phyloP scores from a whole-genome alignment of 2,888 invertebrate genomes.

The Rotaria sp. region DNA sequence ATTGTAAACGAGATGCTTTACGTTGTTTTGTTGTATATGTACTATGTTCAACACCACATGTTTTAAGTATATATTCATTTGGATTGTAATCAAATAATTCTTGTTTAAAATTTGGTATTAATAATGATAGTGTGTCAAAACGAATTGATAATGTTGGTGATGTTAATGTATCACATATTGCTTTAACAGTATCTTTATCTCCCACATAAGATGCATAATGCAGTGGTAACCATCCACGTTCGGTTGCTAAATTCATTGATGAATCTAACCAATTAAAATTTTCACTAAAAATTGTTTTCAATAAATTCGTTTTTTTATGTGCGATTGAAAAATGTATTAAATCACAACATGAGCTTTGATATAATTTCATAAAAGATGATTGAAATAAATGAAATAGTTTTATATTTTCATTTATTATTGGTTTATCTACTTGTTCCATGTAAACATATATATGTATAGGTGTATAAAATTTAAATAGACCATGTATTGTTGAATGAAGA shows the following conservation, averaged over 20 bases:
- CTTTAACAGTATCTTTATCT: neutral
- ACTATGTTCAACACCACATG: neutral
- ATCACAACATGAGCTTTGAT: neutral
- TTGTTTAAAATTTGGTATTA: neutral
- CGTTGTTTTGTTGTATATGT: neutral
- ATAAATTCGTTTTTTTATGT: neutral
- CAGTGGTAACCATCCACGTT: constrained; percentile 28
- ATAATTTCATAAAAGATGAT: neutral
- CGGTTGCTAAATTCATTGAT: neutral
- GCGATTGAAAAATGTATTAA: constrained; percentile 21
- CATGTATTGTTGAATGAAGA: neutral
- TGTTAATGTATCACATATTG: neutral
- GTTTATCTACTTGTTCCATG: neutral
- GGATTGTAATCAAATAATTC: neutral
- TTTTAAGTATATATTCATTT: neutral
- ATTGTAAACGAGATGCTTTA: neutral
- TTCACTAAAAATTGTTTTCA: neutral
- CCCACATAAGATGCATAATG: constrained; percentile 24
- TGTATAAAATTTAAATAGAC: constrained; percentile 23
- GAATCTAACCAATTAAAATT: constrained; percentile 5
- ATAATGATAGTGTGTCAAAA: neutral
- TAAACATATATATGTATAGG: constrained; percentile 19
- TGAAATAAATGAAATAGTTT: neutral
- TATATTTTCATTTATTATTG: neutral
- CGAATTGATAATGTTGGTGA: neutral